These are phyloP conservation scores for Berghia stephanieae DNA, from an alignment of 1,140 invertebrate genomes.

Conservation along the genomic window DNA sequence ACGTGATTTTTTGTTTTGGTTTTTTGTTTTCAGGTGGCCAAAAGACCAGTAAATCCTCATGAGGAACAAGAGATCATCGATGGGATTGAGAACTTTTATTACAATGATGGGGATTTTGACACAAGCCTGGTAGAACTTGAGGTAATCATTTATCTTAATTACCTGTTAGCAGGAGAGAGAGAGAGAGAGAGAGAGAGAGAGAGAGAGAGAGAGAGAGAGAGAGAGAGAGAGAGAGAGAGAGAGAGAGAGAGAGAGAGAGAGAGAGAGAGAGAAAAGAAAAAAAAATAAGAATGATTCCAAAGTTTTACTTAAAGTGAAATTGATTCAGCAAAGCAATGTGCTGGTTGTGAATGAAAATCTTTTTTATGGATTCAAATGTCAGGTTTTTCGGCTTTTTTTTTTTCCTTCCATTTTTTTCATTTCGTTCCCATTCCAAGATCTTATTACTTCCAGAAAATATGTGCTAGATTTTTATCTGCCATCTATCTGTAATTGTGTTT, in stretches of 20 bases:
- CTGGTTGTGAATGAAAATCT: not conserved
- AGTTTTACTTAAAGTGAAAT: no score
- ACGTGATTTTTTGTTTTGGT: not conserved
- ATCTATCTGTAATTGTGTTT: not conserved
- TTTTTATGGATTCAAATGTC: not conserved
- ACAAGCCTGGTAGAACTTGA: constrained; percentile 75
- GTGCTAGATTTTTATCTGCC: not conserved
- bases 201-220: not conserved
- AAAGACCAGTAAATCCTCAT: constrained; percentile 66
- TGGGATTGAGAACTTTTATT: constrained; percentile 77
- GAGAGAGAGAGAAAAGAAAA: not conserved
- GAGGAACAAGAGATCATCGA: constrained; percentile 81
- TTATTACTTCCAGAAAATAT: no score
- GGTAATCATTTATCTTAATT: constrained; percentile 59
- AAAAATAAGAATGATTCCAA: no score
- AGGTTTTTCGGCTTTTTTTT: not conserved
- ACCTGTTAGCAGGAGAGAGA: not conserved
- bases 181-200: not conserved
- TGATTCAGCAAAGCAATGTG: no score
- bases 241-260: no score
- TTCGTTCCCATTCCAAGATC: no score
- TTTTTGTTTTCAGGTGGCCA: constrained; percentile 35
- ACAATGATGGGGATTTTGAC: constrained; percentile 73
- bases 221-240: not conserved
- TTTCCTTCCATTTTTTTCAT: not conserved